phyloP scores from a whole-genome alignment of 2,113 vertebrate genomes.

The Cyanocitta stelleri region DNA sequence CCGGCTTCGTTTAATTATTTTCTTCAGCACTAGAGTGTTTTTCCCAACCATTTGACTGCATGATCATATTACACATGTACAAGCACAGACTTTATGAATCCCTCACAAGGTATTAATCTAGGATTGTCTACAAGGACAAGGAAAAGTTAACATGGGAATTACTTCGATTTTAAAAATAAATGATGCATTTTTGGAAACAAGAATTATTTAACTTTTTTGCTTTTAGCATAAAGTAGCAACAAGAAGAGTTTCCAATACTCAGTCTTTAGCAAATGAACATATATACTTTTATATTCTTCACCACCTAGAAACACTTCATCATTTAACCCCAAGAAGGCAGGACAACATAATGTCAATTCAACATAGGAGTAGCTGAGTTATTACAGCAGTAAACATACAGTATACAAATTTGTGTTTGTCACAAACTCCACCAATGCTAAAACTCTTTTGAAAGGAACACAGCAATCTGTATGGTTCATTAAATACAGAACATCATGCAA shows the following conservation, averaged over 20 bases:
- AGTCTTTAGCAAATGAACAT: constrained; percentile 62
- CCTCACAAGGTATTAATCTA: constrained; percentile 63
- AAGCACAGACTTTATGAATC: constrained; percentile 60
- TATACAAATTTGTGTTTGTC: constrained; percentile 61
- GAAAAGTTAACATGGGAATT: constrained; percentile 57
- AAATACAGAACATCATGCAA: constrained; percentile 68
- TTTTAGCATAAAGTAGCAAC: constrained; percentile 67
- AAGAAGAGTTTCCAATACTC: constrained; percentile 50
- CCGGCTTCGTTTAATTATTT: constrained; percentile 62
- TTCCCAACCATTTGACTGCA: constrained; percentile 62
- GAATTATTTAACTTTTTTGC: constrained; percentile 51
- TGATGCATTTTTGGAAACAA: constrained; percentile 49
- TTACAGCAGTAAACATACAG: constrained; percentile 63
- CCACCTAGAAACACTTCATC: constrained; percentile 66
- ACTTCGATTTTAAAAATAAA: constrained; percentile 63
- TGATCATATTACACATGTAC: constrained; percentile 64
- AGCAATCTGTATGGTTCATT: constrained; percentile 42
- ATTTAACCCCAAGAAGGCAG: constrained; percentile 60
- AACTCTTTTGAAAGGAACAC: constrained; percentile 66
- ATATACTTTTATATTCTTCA: constrained; percentile 58
- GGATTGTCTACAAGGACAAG: constrained; percentile 64
- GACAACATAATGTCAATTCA: constrained; percentile 64
- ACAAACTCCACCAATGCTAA: constrained; percentile 63
- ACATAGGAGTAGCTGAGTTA: constrained; percentile 53
- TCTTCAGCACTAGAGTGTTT: constrained; percentile 68